Evolutionary conservation across 2,113 vertebrate species (phyloP).

Genomic region (Irena cyanogastra): DNA sequence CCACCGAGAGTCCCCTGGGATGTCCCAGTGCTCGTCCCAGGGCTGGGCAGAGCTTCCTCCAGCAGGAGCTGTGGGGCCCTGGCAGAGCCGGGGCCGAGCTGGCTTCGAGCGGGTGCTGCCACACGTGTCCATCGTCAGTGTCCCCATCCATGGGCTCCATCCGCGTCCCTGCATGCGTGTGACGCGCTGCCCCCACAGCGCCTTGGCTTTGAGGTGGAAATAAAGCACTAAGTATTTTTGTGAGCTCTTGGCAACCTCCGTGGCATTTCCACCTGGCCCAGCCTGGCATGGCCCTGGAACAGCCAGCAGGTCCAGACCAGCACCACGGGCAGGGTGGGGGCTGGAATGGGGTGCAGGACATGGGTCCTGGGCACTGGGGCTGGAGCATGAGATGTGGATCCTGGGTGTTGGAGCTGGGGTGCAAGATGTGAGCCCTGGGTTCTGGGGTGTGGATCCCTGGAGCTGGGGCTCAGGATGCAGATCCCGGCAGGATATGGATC

Average conservation of each 20-base stretch:
- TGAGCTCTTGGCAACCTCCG: not conserved
- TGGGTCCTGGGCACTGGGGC: rapidly evolving
- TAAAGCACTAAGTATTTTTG: slow-evolving; percentile 34
- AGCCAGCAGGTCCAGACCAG: not conserved
- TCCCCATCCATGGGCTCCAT: not conserved
- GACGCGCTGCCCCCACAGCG: not conserved
- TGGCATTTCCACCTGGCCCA: not conserved
- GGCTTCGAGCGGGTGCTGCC: rapidly evolving
- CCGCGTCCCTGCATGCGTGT: not conserved
- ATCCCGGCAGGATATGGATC: no score
- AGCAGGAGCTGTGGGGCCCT: not conserved
- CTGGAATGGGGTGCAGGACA: not conserved
- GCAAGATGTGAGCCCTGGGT: not conserved
- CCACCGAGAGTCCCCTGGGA: rapidly evolving
- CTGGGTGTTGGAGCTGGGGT: no score
- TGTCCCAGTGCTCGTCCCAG: not conserved
- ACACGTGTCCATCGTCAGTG: not conserved
- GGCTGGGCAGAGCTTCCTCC: not conserved
- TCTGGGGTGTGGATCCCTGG: not conserved
- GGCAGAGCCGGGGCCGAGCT: not conserved
- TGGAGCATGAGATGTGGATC: not conserved
- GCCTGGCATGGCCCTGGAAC: rapidly evolving
- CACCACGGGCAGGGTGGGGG: not conserved
- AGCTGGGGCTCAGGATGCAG: no score
- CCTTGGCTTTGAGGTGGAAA: not conserved